Evolutionary conservation across 2,797 vertebrate genomes (phyloP).

Genomic region (Epinephelus malabaricus): DNA sequence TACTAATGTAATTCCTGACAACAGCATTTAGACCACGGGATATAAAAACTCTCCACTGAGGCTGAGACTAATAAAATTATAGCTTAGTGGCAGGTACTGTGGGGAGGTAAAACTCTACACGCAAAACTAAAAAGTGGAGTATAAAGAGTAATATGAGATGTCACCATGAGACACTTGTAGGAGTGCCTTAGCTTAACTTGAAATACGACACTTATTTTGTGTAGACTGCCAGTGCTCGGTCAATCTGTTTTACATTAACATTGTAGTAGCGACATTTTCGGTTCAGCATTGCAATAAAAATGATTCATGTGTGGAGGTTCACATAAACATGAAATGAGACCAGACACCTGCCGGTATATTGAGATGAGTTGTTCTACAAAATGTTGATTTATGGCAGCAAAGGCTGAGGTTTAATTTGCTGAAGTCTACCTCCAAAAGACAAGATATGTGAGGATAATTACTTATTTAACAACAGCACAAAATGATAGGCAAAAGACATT

Average conservation of each 20-base stretch:
- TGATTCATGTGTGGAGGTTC: neutral
- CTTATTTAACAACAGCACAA: neutral
- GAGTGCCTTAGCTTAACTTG: neutral
- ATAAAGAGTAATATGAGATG: constrained; percentile 25
- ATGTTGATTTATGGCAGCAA: neutral
- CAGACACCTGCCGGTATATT: neutral
- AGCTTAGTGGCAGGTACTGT: neutral
- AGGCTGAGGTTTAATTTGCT: neutral
- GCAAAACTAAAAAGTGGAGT: neutral
- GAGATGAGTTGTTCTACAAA: neutral
- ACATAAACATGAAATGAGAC: neutral
- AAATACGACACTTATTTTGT: constrained; percentile 18
- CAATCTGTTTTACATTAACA: constrained; percentile 3
- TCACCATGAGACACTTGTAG: constrained; percentile 9
- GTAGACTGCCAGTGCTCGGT: neutral
- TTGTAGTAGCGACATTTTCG: neutral
- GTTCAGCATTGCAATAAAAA: neutral
- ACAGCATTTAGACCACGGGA: constrained; percentile 9
- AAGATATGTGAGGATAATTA: neutral
- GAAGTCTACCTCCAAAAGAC: neutral
- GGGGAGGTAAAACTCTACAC: neutral
- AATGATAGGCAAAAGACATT: neutral
- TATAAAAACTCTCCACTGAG: constrained; percentile 19
- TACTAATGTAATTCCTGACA: constrained; percentile 41
- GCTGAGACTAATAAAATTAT: neutral